A percentile compares a stretch with the other conserved stretches of the same genome.
phyloP scores from a whole-genome alignment of 2,113 vertebrate species.

The Hippopotamus amphibius region DNA sequence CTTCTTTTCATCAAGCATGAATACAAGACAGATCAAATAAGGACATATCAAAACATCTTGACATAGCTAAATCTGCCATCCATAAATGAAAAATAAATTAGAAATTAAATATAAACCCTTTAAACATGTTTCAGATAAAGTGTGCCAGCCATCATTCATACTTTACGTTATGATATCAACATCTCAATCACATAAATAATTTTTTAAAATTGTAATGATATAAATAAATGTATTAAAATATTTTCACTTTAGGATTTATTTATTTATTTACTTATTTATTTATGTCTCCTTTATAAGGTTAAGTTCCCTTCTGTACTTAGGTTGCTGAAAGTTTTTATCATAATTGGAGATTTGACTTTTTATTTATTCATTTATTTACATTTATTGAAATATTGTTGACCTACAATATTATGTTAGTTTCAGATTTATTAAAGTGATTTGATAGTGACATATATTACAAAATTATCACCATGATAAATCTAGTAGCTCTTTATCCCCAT shows the following conservation, averaged over 20 bases:
- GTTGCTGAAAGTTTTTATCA: neutral
- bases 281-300: neutral
- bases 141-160: neutral
- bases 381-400: neutral
- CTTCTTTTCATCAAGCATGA: neutral
- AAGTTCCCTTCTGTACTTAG: neutral
- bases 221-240: neutral
- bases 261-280: neutral
- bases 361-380: neutral
- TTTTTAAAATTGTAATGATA: neutral
- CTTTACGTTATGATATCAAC: neutral
- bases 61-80: constrained; percentile 17
- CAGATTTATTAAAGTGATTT: neutral
- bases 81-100: neutral
- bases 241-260: neutral
- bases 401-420: neutral
- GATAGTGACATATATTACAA: neutral
- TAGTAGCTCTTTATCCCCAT: neutral
- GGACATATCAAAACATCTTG: constrained; percentile 16
- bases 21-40: constrained; percentile 24
- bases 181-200: neutral
- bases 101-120: constrained; percentile 25
- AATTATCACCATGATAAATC: neutral
- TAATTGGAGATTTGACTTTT: neutral
- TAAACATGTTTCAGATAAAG: neutral